Conservation (phyloP, 2,113 vertebrate genomes). For the Ranitomeya variabilis region DNA sequence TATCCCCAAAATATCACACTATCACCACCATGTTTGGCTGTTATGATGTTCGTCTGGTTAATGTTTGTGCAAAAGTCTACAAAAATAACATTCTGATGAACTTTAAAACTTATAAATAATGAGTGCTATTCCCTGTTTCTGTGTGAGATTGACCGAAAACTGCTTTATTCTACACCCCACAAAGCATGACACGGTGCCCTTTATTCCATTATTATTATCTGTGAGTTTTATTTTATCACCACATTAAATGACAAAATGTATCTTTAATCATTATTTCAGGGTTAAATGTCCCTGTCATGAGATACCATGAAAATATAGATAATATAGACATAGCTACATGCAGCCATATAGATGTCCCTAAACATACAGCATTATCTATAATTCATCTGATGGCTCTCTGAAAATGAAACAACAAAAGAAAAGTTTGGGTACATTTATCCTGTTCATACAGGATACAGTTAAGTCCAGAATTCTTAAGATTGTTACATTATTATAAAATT, state of each 20-base stretch:
- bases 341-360: background rate
- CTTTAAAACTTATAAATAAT: background rate
- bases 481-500: background rate
- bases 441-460: background rate
- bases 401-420: background rate
- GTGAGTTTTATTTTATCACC: conserved; percentile 7
- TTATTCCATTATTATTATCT: background rate
- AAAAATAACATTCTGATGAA: too few relatives aligned
- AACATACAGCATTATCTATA: background rate
- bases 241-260: background rate
- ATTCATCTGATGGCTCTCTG: background rate
- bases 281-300: background rate
- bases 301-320: background rate
- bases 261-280: background rate
- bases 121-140: background rate
- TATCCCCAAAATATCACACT: too few relatives aligned
- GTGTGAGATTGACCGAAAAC: background rate
- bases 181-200: conserved; percentile 3
- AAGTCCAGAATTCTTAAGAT: background rate
- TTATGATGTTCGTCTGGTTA: too few relatives aligned
- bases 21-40: too few relatives aligned
- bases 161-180: conserved; percentile 3
- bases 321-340: background rate
- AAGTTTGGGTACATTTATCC: background rate
- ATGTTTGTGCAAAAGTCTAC: too few relatives aligned